Evolutionary conservation across 2,797 vertebrate genomes (phyloP).

Genomic region (Rhinophrynus dorsalis): DNA sequence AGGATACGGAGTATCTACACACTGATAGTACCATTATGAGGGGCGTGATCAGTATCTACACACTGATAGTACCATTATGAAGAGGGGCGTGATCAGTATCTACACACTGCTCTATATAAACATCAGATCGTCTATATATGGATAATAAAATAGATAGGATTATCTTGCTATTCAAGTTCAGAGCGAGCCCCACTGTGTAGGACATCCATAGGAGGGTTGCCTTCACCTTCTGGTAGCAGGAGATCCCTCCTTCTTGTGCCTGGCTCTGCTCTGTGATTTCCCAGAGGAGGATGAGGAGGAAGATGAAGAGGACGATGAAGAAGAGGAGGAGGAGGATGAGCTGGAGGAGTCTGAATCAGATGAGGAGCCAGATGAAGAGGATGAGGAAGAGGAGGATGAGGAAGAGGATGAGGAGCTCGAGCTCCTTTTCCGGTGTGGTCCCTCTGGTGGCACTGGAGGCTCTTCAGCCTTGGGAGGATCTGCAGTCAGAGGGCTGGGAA

Average conservation of each 20-base stretch:
- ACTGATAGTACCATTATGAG: too few relatives aligned
- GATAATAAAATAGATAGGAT: too few relatives aligned
- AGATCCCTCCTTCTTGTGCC: conserved; percentile 55
- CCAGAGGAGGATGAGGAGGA: conserved; percentile 22
- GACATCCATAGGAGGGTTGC: too few relatives aligned
- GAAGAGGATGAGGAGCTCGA: conserved; percentile 58
- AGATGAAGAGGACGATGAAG: neutral
- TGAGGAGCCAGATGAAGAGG: conserved; percentile 42
- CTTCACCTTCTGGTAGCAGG: conserved; percentile 54
- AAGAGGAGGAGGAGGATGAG: conserved; percentile 30
- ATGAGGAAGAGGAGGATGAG: conserved; percentile 52
- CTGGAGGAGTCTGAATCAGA: conserved; percentile 56
- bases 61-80: too few relatives aligned
- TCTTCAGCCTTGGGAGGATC: conserved; percentile 23
- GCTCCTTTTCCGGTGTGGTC: conserved; percentile 49
- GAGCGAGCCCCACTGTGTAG: too few relatives aligned
- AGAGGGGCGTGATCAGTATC: too few relatives aligned
- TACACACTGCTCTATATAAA: too few relatives aligned
- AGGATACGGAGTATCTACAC: too few relatives aligned
- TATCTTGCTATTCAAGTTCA: too few relatives aligned
- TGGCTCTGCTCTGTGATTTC: conserved; percentile 53
- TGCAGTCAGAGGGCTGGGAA: conserved; percentile 17
- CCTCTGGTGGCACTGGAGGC: neutral
- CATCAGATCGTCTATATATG: too few relatives aligned
- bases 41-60: too few relatives aligned